Evolutionary conservation across 37 sponge, comb jelly and placozoan genomes (phyloP), one percentile per base, ranked within the genome.

Genomic region (Halichondria panicea): DNA sequence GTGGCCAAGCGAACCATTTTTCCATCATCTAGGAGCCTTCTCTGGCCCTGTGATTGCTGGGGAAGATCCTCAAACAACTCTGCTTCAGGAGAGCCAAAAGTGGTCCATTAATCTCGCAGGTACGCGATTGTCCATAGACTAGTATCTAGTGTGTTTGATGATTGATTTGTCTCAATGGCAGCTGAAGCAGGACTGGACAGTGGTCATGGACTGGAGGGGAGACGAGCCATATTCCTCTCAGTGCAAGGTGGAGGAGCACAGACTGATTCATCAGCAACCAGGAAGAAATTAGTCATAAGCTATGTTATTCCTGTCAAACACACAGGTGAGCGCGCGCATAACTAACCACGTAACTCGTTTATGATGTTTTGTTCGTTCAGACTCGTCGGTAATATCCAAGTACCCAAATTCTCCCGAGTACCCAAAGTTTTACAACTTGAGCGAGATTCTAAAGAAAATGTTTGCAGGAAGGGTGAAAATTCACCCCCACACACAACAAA

Each of bases 161-260:
- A 40, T 36, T 35, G 37, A 22, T 22, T 64, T 37, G 6, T 64
- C 11, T 64, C 22, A 35, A 9, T 34, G 7, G 18, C 79, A 38
- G 43, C 28, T 4, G 36, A 65, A 28, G 66, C 43, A 28, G 64
- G 68, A n/a, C 13, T 57, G 21, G 39, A 2, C 1, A 66, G 36
- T 45, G 63, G 1, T 24, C 8, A 27, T 4, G 55, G 53, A 12
- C 8, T 77, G 24, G 31, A 45, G 72, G 88, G 85, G 0, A 28
- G 52, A 9, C 68, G 79, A 39, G 84, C 88, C 3, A 80, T 86
- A 45, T 92, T 92, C 68, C 55, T 92, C 21, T 73, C 92, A 4
- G 48, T 70, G 24, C 78, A 71, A 43, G 92, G 92, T 57, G 87
- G 83, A 43, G 89, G 74, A 1, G 66, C 3, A 15, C 25, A 55